Conservation (phyloP, 2,797 vertebrate genomes). For the Phrynocephalus guinanensis region DNA sequence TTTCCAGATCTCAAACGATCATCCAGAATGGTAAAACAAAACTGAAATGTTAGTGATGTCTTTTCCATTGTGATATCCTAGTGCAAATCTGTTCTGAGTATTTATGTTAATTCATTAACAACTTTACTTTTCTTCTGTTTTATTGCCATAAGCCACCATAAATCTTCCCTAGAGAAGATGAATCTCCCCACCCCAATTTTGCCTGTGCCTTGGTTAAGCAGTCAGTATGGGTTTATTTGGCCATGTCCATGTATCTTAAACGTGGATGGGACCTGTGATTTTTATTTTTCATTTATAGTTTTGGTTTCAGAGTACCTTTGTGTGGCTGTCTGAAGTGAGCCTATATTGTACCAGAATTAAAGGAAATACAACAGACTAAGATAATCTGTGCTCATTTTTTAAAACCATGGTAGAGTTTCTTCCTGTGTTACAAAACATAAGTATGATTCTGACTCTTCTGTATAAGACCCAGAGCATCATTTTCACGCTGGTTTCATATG, state of each 20-base stretch:
- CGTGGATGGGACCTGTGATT: background rate
- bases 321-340: background rate
- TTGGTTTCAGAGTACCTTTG: background rate
- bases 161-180: background rate
- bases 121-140: background rate
- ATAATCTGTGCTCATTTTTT: background rate
- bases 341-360: background rate
- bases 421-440: background rate
- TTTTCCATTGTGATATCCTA: background rate
- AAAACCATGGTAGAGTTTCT: background rate
- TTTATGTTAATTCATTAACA: background rate
- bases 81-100: background rate
- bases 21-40: constrained; percentile 93
- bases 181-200: background rate
- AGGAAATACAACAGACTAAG: background rate
- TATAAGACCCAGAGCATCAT: background rate
- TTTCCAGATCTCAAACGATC: constrained; percentile 97
- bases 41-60: constrained; percentile 4
- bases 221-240: background rate
- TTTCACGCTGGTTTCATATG: background rate
- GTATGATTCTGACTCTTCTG: background rate
- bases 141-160: background rate
- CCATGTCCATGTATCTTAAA: background rate
- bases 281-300: background rate
- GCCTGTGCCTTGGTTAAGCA: background rate